Conservation (phyloP, 2,797 vertebrate genomes). For the Triplophysa bombifrons region DNA sequence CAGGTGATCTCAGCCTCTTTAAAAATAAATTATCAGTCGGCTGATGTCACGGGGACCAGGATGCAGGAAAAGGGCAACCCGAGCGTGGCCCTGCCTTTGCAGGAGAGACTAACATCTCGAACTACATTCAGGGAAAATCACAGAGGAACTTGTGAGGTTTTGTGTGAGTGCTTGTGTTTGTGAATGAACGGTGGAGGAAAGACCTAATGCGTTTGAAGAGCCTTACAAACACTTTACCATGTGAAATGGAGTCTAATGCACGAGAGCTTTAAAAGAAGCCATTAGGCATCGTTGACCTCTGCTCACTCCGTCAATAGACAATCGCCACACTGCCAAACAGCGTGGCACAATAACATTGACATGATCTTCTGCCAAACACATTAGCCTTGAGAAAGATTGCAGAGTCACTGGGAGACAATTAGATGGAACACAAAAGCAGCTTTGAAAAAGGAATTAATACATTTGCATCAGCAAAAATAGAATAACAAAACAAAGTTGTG, state of each 20-base stretch:
- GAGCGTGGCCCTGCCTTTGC: not conserved
- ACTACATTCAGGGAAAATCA: conserved; percentile 1
- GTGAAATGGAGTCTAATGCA: conserved; percentile 19
- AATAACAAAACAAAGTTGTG: no score
- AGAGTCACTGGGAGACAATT: not conserved
- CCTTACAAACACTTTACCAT: conserved; percentile 22
- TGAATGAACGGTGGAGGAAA: not conserved
- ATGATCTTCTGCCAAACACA: conserved; percentile 1
- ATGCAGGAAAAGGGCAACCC: conserved; percentile 37
- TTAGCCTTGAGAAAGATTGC: conserved; percentile 10
- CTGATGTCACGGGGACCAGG: conserved; percentile 50
- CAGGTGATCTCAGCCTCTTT: conserved; percentile 50
- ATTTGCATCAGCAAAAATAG: not conserved
- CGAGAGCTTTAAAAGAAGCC: conserved; percentile 34
- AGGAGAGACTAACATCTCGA: not conserved
- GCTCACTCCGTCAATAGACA: conserved; percentile 36
- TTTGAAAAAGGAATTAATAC: not conserved
- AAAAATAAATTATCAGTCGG: conserved; percentile 66
- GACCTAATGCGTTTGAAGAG: conserved; percentile 38
- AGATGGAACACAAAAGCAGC: not conserved
- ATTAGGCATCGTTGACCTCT: conserved; percentile 46
- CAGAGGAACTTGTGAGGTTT: conserved; percentile 3
- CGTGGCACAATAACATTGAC: conserved; percentile 23
- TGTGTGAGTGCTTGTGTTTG: conserved; percentile 18
- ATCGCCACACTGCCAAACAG: conserved; percentile 9